Base-by-base conservation (phyloP, 2,888 invertebrate species). In the Arctia plantaginis region DNA sequence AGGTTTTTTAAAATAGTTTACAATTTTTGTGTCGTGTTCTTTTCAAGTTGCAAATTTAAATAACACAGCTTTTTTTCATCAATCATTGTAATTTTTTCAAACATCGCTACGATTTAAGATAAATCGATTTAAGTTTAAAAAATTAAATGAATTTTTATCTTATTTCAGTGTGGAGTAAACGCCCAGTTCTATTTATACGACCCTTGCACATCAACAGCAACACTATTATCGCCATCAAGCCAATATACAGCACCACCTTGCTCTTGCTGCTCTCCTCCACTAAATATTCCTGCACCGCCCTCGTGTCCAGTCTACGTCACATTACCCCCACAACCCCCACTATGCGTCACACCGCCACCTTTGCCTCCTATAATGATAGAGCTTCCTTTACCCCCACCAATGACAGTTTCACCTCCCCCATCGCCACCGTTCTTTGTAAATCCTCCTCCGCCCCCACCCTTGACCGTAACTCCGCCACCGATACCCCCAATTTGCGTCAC, bases 401-500 rank as follows among this genome's bases (percentile, higher is more conserved):
- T 95, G n/a, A 92, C 92, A 0, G 67, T 92, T 4, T 82, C 83
- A 33, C 89, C 92, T 0, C 92, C 93, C 0, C 88, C 91, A 0
- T 81, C 88, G 3, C 89, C 91, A 0, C 93, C 93, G 1, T 74
- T 93, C 71, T 79, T 88, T 71, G 82, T 92, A 1, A 86, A 86
- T 35, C 92, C 91, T 44, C 92, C 93, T 1, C 85, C 91, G 0
- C 77, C 89, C 12, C 94, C 87, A 66, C 93, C 93, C 0, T 82
- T 94, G 69, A 91, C 89, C 39, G 82, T 94, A 8, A 87, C 88
- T 3, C 93, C 92, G 0, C 92, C 92, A 0, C 84, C 87, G 0
- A 80, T 87, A 7, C 93, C 94, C 13, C 93, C 94, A 0, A 85
- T 94, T 20, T 91, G 91, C 70, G 88, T 93, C 0, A 91, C 87